A percentile compares a stretch with the other conserved stretches of the same genome.
phyloP scores from a whole-genome alignment of 2,888 invertebrate species.

The Drosophila formosana region DNA sequence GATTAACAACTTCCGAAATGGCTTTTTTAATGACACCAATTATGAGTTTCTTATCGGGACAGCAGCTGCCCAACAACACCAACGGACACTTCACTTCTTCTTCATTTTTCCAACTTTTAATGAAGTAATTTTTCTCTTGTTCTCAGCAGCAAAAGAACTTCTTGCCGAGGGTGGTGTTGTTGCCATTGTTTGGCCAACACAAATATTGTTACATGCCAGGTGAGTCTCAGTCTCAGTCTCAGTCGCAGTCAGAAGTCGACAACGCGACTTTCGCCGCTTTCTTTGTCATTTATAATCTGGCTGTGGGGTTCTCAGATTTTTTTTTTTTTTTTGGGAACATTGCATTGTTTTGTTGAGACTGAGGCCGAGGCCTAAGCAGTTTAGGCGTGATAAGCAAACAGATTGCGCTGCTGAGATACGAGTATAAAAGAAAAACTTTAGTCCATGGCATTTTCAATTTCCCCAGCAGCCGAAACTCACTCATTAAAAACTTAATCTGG shows the following conservation, averaged over 20 bases:
- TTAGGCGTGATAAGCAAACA: constrained; percentile 50
- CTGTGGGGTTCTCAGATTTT: constrained; percentile 19
- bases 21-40: constrained; percentile 81
- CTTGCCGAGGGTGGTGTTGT: constrained; percentile 19
- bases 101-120: constrained; percentile 69
- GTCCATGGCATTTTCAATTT: background rate
- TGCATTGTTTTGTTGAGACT: constrained; percentile 42
- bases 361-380: constrained; percentile 25
- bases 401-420: constrained; percentile 38
- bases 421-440: background rate
- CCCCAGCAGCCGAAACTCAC: background rate
- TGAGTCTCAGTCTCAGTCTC: constrained; percentile 46
- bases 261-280: constrained; percentile 57
- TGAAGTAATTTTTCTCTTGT: constrained; percentile 71
- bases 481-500: constrained; percentile 17
- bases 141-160: constrained; percentile 7
- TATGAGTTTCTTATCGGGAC: constrained; percentile 81
- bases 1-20: constrained; percentile 83
- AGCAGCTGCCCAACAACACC: constrained; percentile 59
- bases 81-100: constrained; percentile 35
- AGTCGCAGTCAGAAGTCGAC: too few relatives aligned
- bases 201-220: constrained; percentile 63
- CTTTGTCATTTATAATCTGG: constrained; percentile 64
- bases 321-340: constrained; percentile 3
- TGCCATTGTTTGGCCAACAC: constrained; percentile 63